Base-by-base conservation (phyloP, 1,140 invertebrate species). In the Asobara japonica region DNA sequence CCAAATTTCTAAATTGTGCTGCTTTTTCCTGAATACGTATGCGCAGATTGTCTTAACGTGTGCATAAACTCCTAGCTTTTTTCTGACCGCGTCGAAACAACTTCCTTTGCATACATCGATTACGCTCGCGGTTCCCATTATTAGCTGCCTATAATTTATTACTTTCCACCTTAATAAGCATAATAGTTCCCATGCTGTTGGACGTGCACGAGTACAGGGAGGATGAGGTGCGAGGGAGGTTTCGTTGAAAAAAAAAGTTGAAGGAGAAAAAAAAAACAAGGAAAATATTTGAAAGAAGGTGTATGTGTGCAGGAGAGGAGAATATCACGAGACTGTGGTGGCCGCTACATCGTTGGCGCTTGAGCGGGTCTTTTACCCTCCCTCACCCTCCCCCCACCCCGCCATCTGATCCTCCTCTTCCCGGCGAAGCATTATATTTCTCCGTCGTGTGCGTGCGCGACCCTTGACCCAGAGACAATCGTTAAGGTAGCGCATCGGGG, bases 151-250 rank as follows among this genome's bases (percentile, higher is more conserved):
- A 83, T 87, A 87, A 87, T 87, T 86, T 86, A 87, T 87, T 85
- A 86, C 84, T 86, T 86, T 85, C 84, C 80, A 83, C 80, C 82
- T 86, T 87, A 86, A 87, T 87, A 87, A 87, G 84, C 84, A 85
- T 84, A 83, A 84, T 83, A 81, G 78, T 87, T 87, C 83, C 81
- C 83, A 86, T 84, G 80, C 79, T 75, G 78, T 82, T 80, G 79
- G 75, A 75, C 79, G 73, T 79, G 45, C 45, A 66, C 11, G 62
- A 65, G 38, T 30, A 18, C 8, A 27, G 18, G 62, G 51, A 56
- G 51, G 51, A 56, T 56, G 51, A 56, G 51, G 51, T 56, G 51
- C 20, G 20, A 27, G 22, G 51, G 51, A 27, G 22, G 67, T 62
- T 67, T 70, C 60, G 41, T 31, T 66, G 36, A 20, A 65, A 48